Percentiles rank a stretch among this genome's conserved stretches.
These are phyloP conservation scores for Sclerurus mexicanus DNA, from an alignment of 2,113 vertebrate species.

Conservation along the genomic window DNA sequence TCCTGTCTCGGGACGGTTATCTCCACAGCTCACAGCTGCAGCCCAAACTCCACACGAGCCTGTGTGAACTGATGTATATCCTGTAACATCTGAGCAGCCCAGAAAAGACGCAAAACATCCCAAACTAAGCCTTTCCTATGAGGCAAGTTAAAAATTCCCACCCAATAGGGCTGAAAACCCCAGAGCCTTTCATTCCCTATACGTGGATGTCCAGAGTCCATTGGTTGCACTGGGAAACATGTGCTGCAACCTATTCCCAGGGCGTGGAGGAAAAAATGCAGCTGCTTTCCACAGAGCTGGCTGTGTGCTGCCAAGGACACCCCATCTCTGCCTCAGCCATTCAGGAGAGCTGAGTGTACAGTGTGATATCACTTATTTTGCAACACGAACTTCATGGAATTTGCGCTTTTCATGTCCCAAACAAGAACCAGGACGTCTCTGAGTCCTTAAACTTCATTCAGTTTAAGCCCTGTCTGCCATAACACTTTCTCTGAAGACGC, in stretches of 20 bases:
- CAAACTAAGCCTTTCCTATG: background rate
- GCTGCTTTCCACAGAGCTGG: slow-evolving; percentile 32
- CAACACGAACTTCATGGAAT: background rate
- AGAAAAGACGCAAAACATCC: slow-evolving; percentile 14
- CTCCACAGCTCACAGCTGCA: background rate
- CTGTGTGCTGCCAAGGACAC: background rate
- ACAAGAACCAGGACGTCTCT: background rate
- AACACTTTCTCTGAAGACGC: background rate
- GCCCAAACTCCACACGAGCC: background rate
- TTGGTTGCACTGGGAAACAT: background rate
- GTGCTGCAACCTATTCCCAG: slow-evolving; percentile 45
- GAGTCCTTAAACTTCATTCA: background rate
- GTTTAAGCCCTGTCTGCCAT: background rate
- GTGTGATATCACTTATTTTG: slow-evolving; percentile 43
- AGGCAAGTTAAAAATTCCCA: slow-evolving; percentile 15
- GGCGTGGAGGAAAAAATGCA: slow-evolving; percentile 22
- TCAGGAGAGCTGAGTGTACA: background rate
- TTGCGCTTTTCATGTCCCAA: background rate
- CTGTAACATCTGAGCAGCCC: background rate
- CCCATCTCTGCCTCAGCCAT: background rate
- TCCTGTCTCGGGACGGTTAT: background rate
- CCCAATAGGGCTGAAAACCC: background rate
- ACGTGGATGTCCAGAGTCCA: background rate
- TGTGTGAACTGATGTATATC: slow-evolving; percentile 9
- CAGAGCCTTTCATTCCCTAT: background rate